Percentiles rank a stretch among this genome's conserved stretches.
phyloP scores from a whole-genome alignment of 1,140 invertebrate genomes.

The Leptopilina boulardi region DNA sequence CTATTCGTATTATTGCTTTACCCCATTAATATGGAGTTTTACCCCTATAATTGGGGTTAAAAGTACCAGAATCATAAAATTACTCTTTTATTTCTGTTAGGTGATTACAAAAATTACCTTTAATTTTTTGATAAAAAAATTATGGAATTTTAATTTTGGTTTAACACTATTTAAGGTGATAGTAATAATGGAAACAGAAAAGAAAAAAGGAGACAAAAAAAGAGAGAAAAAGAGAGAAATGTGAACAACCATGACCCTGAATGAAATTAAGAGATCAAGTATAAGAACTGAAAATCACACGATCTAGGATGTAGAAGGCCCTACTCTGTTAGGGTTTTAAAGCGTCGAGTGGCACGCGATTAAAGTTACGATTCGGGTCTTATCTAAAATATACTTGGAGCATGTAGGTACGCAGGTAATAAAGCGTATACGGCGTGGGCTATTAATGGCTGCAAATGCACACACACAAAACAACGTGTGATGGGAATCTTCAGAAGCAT shows the following conservation, averaged over 20 bases:
- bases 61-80: no score
- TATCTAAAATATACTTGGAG: slow-evolving; percentile 19
- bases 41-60: no score
- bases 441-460: slow-evolving; percentile 29
- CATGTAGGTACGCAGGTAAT: slow-evolving; percentile 31
- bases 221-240: not conserved
- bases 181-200: not conserved
- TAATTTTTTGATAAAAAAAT: no score
- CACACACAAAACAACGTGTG: not conserved
- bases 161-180: no score
- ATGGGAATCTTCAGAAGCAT: not conserved
- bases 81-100: no score
- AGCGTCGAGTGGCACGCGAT: slow-evolving; percentile 11
- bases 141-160: no score
- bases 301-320: slow-evolving; percentile 18
- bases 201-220: not conserved
- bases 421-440: slow-evolving; percentile 23
- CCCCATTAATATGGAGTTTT: no score
- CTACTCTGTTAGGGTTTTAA: not conserved
- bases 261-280: slow-evolving; percentile 21
- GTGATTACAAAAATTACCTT: no score
- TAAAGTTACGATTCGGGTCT: slow-evolving; percentile 19
- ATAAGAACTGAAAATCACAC: not conserved
- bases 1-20: no score
- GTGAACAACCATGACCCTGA: not conserved